These are phyloP conservation scores for Mechanitis messenoides DNA, from an alignment of 2,888 invertebrate species.

Conservation along the genomic window DNA sequence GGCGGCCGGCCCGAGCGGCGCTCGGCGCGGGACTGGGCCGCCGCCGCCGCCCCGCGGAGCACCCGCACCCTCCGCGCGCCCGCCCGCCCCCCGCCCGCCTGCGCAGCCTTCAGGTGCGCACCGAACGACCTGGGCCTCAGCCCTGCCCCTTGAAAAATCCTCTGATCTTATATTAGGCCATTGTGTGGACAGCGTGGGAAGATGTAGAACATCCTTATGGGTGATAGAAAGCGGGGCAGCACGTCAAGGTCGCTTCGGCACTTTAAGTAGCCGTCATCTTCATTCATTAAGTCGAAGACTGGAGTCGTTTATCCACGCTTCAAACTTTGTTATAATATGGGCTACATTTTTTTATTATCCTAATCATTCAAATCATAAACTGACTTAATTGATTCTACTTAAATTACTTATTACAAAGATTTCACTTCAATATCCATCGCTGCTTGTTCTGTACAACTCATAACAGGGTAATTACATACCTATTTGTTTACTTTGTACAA, in stretches of 20 bases:
- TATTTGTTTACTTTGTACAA: neutral
- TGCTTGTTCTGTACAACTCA: no score
- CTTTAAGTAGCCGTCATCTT: slow-evolving; percentile 10
- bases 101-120: slow-evolving; percentile 55
- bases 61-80: slow-evolving; percentile 37
- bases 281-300: neutral
- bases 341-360: no score
- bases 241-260: slow-evolving; percentile 59
- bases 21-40: slow-evolving; percentile 67
- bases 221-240: slow-evolving; percentile 46
- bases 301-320: no score
- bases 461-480: neutral
- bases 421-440: no score
- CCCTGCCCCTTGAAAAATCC: slow-evolving; percentile 43
- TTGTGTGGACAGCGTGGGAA: slow-evolving; percentile 18
- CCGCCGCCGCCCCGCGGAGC: slow-evolving; percentile 34
- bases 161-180: slow-evolving; percentile 31
- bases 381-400: no score
- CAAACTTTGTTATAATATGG: neutral
- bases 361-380: no score
- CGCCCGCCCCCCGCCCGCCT: slow-evolving; percentile 37
- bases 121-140: slow-evolving; percentile 33
- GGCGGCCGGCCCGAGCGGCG: slow-evolving; percentile 67
- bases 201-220: slow-evolving; percentile 10
- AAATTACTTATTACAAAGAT: no score